These are phyloP conservation scores for Sciurus carolinensis DNA, from an alignment of 2,797 vertebrate species.

Conservation along the genomic window DNA sequence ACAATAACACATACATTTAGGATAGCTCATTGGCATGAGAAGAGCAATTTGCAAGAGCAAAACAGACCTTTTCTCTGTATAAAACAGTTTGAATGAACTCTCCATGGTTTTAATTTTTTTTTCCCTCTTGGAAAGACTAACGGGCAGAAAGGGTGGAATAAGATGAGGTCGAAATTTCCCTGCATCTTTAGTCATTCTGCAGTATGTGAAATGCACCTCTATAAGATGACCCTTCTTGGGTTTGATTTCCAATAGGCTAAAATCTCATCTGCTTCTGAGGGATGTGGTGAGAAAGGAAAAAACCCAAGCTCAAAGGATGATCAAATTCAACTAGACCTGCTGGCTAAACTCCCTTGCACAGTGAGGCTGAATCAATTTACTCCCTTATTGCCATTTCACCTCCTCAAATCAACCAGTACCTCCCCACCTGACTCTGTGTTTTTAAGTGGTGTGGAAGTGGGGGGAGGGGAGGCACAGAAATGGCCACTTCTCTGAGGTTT, in stretches of 20 bases:
- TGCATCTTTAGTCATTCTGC: conserved; percentile 41
- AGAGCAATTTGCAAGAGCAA: conserved; percentile 55
- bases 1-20: conserved; percentile 46
- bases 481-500: conserved; percentile 37
- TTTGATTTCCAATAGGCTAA: conserved; percentile 63
- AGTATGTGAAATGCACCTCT: conserved; percentile 45
- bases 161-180: conserved; percentile 45
- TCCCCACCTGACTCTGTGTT: neutral
- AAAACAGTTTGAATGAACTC: conserved; percentile 50
- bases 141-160: conserved; percentile 53
- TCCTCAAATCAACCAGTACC: conserved; percentile 10
- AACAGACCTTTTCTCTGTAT: conserved; percentile 58
- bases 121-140: conserved; percentile 57
- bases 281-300: conserved; percentile 57
- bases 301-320: conserved; percentile 54
- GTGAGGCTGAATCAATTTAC: conserved; percentile 2
- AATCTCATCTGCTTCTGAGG: conserved; percentile 67
- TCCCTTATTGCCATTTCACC: neutral
- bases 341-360: conserved; percentile 13
- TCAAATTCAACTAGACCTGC: conserved; percentile 54
- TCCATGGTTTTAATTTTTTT: conserved; percentile 53
- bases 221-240: conserved; percentile 40
- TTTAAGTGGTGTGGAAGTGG: neutral
- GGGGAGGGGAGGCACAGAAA: neutral
- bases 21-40: conserved; percentile 34